Percentiles rank a stretch among this genome's conserved stretches.
Evolutionary conservation across 2,797 vertebrate genomes (phyloP).

Genomic region (Cuniculus paca): DNA sequence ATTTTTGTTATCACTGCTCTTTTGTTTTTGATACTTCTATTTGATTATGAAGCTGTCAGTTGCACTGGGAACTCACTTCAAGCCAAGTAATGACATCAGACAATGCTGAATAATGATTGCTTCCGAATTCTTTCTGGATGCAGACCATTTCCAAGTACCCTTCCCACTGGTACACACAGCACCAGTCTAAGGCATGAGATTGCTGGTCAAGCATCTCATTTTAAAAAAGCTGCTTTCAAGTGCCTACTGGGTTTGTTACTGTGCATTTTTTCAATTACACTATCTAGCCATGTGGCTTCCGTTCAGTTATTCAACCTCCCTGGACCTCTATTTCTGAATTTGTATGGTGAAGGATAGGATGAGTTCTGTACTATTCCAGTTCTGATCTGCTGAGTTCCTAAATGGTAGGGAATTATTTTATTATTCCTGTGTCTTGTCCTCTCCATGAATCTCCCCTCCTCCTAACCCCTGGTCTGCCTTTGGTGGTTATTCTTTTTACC

Average conservation of each 20-base stretch:
- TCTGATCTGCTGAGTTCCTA: not conserved
- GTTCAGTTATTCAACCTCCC: not conserved
- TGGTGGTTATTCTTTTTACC: not conserved
- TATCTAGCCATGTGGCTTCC: not conserved
- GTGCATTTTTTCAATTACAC: not conserved
- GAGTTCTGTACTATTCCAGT: not conserved
- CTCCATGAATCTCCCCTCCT: not conserved
- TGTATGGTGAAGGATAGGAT: not conserved
- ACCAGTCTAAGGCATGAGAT: too few relatives aligned
- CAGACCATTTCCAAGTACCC: not conserved
- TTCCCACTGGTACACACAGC: accelerated
- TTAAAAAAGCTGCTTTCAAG: not conserved
- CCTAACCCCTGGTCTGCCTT: not conserved
- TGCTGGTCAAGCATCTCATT: not conserved
- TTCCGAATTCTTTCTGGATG: not conserved
- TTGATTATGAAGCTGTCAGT: conserved; percentile 55
- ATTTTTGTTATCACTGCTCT: conserved; percentile 59
- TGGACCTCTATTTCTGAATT: not conserved
- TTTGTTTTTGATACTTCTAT: conserved; percentile 58
- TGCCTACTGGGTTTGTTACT: not conserved
- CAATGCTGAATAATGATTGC: not conserved
- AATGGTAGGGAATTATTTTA: not conserved
- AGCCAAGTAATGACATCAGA: conserved; percentile 54
- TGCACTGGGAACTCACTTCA: conserved; percentile 58
- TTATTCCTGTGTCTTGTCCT: not conserved